Evolutionary conservation across 2,113 vertebrate species (phyloP).

Genomic region (Alethe diademata): DNA sequence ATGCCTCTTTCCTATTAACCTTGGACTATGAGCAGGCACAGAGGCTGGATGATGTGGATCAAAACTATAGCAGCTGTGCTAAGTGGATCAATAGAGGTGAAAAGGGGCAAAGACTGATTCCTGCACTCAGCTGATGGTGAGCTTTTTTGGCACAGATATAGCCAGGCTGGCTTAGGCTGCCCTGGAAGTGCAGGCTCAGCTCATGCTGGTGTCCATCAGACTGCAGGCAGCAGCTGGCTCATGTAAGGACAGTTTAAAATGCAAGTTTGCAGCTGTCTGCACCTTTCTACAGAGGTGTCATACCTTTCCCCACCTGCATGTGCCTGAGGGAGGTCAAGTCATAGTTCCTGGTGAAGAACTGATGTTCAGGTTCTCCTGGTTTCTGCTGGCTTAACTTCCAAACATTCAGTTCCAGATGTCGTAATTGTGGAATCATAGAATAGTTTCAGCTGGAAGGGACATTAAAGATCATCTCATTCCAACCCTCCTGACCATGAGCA

Average conservation of each 20-base stretch:
- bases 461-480: not conserved
- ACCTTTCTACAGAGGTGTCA: not conserved
- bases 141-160: rapidly evolving
- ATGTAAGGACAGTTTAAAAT: not conserved
- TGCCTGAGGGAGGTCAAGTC: not conserved
- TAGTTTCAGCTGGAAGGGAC: not conserved
- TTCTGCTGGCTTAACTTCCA: not conserved
- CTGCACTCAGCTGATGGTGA: not conserved
- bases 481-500: rapidly evolving
- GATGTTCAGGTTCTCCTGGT: not conserved
- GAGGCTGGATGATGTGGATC: not conserved
- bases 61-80: not conserved
- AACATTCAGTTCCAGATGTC: not conserved
- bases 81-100: not conserved
- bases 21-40: not conserved
- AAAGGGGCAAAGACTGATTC: not conserved
- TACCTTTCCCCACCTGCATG: not conserved
- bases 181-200: not conserved
- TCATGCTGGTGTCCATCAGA: not conserved
- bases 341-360: rapidly evolving
- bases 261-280: not conserved
- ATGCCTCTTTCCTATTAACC: not conserved
- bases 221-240: not conserved
- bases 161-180: not conserved
- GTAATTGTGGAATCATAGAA: not conserved